Evolutionary conservation across 2,888 invertebrate genomes (phyloP), one percentile per base, ranked within the genome.

Genomic region (Heliothis peltigera): DNA sequence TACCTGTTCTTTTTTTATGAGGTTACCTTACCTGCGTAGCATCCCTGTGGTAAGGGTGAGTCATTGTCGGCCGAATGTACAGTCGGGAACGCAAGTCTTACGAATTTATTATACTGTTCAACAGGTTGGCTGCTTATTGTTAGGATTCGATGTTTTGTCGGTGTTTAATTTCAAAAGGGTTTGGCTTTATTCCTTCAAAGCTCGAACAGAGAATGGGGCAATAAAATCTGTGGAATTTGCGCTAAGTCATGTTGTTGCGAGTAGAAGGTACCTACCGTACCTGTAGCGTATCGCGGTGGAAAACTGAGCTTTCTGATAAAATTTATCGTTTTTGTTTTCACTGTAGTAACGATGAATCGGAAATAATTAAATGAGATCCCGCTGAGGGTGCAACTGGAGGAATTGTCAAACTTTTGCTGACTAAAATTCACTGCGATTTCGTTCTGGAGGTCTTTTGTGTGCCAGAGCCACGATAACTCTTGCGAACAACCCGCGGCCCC

Each of bases 1-100:
- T 88, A 88, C 88, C 88, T 89, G 88, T 84, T 80, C 82, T 81
- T 77, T 70, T 80, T 83, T 83, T 83, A 79, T 81, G 75, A 80
- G 82, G 81, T 78, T 68, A 85, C 79, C 85, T 80, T 76, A 80
- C 80, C 79, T 81, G 81, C 75, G 81, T 73, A 80, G 81, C 81
- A 80, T 79, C 84, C 81, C 78, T 74, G 61, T 62, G 71, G 64
- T 54, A 64, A 59, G 76, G 83, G 80, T 82, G 83, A 87, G 80
- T 87, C 86, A 85, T 85, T 81, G 80, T 75, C 63, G 68, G 69
- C 56, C 62, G 67, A 68, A 76, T 57, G 71, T 75, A 84, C 75
- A 72, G 65, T 76, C 73, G 59, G 61, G 64, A 69, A 75, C 81
- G 70, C 58, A 84, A 83, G 78, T 78, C 75, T 64, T 83, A 73